These are phyloP conservation scores for Cactoblastis cactorum DNA, from an alignment of 2,888 invertebrate species.

Conservation along the genomic window DNA sequence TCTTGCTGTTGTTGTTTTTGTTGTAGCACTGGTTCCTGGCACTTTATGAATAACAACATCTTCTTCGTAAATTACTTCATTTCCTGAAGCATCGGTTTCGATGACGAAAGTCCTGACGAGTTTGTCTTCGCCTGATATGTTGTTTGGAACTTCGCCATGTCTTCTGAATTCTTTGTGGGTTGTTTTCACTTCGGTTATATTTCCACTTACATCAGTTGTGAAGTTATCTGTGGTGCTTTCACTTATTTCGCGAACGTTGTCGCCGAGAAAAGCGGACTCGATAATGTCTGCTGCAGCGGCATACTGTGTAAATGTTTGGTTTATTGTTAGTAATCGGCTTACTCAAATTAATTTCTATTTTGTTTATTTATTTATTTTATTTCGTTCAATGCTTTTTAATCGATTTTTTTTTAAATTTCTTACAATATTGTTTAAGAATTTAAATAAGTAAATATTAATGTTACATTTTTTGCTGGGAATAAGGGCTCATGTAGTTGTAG, in stretches of 20 bases:
- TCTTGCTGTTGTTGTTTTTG: not conserved
- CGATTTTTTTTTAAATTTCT: too few relatives aligned
- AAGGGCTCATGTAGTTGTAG: too few relatives aligned
- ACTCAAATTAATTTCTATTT: too few relatives aligned
- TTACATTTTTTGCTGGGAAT: too few relatives aligned
- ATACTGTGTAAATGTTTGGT: conserved; percentile 32
- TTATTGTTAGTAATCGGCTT: too few relatives aligned
- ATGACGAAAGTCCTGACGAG: conserved; percentile 35
- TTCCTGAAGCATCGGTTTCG: conserved; percentile 38
- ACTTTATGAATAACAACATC: conserved; percentile 43
- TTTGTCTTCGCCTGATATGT: conserved; percentile 31
- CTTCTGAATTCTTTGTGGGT: conserved; percentile 31
- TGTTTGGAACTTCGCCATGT: conserved; percentile 14
- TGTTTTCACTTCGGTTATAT: conserved; percentile 30
- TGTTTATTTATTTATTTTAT: too few relatives aligned
- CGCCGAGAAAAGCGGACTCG: conserved; percentile 22
- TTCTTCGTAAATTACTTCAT: conserved; percentile 44
- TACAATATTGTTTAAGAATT: too few relatives aligned
- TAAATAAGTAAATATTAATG: too few relatives aligned
- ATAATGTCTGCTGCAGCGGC: conserved; percentile 40
- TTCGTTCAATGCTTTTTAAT: too few relatives aligned
- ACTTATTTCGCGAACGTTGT: conserved; percentile 28
- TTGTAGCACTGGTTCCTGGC: conserved; percentile 16
- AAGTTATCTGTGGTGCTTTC: conserved; percentile 32
- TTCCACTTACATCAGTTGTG: conserved; percentile 31